Base-by-base conservation (phyloP, 2,113 vertebrate species). In the Sorex fumeus region DNA sequence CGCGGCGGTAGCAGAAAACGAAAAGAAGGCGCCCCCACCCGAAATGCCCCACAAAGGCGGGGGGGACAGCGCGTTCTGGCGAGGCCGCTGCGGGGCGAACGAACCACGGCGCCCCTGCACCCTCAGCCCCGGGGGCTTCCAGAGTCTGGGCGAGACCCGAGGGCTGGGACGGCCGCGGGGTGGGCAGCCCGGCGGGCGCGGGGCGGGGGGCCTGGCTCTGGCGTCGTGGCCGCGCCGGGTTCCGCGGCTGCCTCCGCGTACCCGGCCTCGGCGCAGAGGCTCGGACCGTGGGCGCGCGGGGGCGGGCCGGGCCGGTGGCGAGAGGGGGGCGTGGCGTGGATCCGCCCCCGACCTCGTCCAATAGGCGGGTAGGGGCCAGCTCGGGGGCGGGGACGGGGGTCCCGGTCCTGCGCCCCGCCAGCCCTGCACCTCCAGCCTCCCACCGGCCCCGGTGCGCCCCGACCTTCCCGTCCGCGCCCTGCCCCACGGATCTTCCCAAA, bases 331-430 rank as follows among this genome's bases (percentile, higher is more conserved):
- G 94, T 93, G 30, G 75, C 75, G 92, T 7, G 10, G 70, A 71
- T 32, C 90, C 87, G 72, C 93, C 93, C 88, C 72, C 27, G 16
- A 19, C 2, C 8, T 8, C 19, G n/a, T 93, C 95, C 95, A 96
- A 95, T 96, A 60, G 82, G 27, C 27, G 67, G 36, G 62, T 3
- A 18, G 86, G 45, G 76, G 25, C 28, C 75, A 85, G 50, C 0
- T 6, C 19, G 43, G 40, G 43, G 94, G 95, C 80, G 86, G 88
- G 77, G 69, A 75, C 32, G 6, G 4, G 32, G 36, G 7, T 36
- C 15, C 30, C 18, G 8, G 0, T 10, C 19, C 10, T 23, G n/a
- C 9, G 45, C 21, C 43, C 1, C 8, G 45, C 7, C 1, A 3
- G 1, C 5, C 6, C 1, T 10, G 16, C 7, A 9, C 0, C 57